Percentiles rank a stretch among this genome's conserved stretches.
These are phyloP conservation scores for Gyps fulvus DNA, from an alignment of 2,113 vertebrate genomes.

Conservation along the genomic window DNA sequence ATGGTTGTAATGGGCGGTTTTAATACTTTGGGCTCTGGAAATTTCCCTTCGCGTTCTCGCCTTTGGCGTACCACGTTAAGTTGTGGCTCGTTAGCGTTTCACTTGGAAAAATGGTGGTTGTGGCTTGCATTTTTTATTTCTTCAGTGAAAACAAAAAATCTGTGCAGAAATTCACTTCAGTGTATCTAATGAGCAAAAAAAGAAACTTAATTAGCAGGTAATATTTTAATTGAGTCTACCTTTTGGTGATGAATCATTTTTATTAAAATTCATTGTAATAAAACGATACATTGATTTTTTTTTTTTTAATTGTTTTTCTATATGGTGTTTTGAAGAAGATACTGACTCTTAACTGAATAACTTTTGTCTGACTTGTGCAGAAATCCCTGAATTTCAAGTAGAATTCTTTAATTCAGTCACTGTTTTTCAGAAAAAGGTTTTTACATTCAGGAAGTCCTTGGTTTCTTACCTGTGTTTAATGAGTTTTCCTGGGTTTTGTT, in stretches of 20 bases:
- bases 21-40: not conserved
- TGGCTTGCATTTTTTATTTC: not conserved
- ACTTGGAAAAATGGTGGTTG: not conserved
- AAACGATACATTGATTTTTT: not conserved
- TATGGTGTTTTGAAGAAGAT: not conserved
- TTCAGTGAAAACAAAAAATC: not conserved
- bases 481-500: constrained; percentile 38
- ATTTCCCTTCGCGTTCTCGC: not conserved
- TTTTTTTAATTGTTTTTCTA: not conserved
- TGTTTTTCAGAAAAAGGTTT: not conserved
- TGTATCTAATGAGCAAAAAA: not conserved
- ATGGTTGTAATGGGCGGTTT: not conserved
- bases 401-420: not conserved
- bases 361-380: not conserved
- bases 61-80: not conserved
- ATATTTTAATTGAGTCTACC: not conserved
- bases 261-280: not conserved
- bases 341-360: not conserved
- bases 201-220: not conserved
- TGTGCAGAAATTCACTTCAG: not conserved
- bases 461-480: constrained; percentile 19
- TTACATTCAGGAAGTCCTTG: not conserved
- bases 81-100: not conserved
- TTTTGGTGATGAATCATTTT: not conserved
- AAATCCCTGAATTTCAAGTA: not conserved